Conservation (phyloP, 2,797 vertebrate genomes). For the Carcharodon carcharias region DNA sequence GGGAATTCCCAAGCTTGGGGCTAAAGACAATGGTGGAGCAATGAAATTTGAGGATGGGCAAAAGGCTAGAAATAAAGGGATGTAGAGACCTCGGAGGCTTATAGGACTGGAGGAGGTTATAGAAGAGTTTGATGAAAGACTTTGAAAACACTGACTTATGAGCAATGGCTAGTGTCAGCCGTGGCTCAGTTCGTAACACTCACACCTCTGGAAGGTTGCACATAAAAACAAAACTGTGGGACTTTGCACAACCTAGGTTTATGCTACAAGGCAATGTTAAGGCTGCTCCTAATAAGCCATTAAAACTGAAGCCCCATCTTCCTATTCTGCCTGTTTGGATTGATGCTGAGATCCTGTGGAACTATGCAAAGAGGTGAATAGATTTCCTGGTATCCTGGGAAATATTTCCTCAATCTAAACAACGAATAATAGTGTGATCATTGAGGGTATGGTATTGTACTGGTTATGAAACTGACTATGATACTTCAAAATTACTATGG, state of each 20-base stretch:
- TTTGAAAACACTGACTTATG: background rate
- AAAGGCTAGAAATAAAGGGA: background rate
- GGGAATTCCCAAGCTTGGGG: too few species aligned
- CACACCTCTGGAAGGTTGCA: background rate
- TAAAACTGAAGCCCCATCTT: background rate
- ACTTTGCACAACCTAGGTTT: background rate
- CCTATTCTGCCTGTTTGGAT: background rate
- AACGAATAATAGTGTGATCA: background rate
- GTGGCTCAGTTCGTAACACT: background rate
- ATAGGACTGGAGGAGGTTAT: background rate
- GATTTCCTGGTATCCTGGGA: background rate
- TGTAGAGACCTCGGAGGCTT: background rate
- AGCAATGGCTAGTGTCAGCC: background rate
- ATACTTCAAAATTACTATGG: background rate
- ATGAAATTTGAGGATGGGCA: background rate
- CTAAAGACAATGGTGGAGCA: too few species aligned
- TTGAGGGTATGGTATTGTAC: background rate
- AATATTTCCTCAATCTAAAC: background rate
- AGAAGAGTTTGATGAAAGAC: background rate
- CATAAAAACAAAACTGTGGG: background rate
- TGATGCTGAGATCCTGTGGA: background rate
- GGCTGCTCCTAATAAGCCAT: background rate
- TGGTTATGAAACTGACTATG: background rate
- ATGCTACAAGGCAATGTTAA: background rate
- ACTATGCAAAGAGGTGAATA: background rate